Conservation (phyloP, 1,140 invertebrate genomes). For the Calosoma granatense region DNA sequence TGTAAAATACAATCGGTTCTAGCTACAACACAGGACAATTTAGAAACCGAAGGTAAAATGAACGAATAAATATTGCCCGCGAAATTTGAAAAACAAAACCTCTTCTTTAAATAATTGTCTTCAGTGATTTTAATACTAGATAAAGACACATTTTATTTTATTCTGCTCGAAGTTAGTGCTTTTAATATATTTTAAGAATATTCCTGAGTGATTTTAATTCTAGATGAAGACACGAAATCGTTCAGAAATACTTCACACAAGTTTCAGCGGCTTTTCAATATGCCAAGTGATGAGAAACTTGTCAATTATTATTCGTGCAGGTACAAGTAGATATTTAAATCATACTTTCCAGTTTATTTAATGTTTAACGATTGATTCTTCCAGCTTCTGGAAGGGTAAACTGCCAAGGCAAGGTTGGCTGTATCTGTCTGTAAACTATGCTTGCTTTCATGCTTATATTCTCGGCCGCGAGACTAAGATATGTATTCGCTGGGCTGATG, state of each 20-base stretch:
- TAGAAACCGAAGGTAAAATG: constrained; percentile 27
- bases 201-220: too few relatives aligned
- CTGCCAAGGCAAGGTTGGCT: constrained; percentile 91
- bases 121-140: too few relatives aligned
- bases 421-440: constrained; percentile 89
- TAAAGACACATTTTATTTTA: too few relatives aligned
- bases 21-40: constrained; percentile 48
- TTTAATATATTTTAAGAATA: too few relatives aligned
- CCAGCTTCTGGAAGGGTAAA: constrained; percentile 85
- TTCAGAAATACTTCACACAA: constrained; percentile 75
- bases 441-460: constrained; percentile 94
- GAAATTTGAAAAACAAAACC: too few relatives aligned
- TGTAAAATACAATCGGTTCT: constrained; percentile 93
- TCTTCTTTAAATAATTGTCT: too few relatives aligned
- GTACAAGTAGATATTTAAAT: constrained; percentile 43
- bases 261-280: constrained; percentile 81
- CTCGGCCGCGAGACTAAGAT: constrained; percentile 84
- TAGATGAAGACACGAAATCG: constrained; percentile 70
- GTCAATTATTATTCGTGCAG: constrained; percentile 93
- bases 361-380: constrained; percentile 30
- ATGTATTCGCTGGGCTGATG: constrained; percentile 75
- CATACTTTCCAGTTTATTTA: background rate
- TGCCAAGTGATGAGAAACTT: constrained; percentile 88
- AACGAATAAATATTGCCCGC: too few relatives aligned
- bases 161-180: too few relatives aligned